phyloP scores from a whole-genome alignment of 2,113 vertebrate genomes.

The Tenebrosternarchus preto region DNA sequence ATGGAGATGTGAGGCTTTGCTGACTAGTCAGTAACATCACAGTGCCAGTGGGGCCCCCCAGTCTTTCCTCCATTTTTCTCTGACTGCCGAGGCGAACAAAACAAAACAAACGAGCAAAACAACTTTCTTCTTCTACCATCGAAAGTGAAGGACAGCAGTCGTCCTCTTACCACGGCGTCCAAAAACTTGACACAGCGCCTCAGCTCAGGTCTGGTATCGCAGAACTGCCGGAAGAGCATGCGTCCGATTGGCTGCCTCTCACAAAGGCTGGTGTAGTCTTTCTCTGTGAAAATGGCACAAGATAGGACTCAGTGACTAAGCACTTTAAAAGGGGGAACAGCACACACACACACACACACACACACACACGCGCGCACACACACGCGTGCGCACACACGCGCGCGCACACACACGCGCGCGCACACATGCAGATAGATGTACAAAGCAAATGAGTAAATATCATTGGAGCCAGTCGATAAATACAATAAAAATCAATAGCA shows the following conservation, averaged over 20 bases:
- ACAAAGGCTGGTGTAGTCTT: slow-evolving; percentile 92
- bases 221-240: slow-evolving; percentile 90
- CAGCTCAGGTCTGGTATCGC: slow-evolving; percentile 87
- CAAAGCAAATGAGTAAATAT: slow-evolving; percentile 50
- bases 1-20: no score
- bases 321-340: slow-evolving; percentile 25
- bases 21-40: no score
- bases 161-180: slow-evolving; percentile 88
- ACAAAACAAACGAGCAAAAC: not conserved
- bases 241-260: slow-evolving; percentile 93
- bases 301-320: slow-evolving; percentile 33
- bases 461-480: slow-evolving; percentile 47
- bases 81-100: not conserved
- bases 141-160: not conserved
- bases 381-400: slow-evolving; percentile 12
- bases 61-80: no score
- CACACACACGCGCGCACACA: slow-evolving; percentile 23
- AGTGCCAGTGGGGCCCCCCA: no score
- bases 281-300: slow-evolving; percentile 72
- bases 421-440: slow-evolving; percentile 8
- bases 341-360: slow-evolving; percentile 21
- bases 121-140: no score
- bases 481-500: slow-evolving; percentile 56
- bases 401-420: slow-evolving; percentile 3
- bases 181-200: slow-evolving; percentile 87